Conservation (phyloP, 2,888 invertebrate species). For the Microplitis deprimator region DNA sequence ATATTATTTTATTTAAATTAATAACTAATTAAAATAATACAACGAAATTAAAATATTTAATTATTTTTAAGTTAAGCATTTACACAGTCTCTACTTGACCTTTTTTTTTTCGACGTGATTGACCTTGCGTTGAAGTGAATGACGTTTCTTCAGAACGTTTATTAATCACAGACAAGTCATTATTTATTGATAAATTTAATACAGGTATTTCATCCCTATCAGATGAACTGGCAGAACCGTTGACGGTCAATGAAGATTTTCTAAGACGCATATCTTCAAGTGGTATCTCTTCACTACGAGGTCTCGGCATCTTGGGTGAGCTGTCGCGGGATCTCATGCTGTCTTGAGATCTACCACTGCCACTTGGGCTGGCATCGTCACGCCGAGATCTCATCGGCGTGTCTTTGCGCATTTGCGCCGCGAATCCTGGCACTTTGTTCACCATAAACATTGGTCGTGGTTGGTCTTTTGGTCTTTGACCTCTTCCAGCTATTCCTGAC, state of each 20-base stretch:
- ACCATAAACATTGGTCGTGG: conserved; percentile 66
- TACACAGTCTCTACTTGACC: conserved; percentile 78
- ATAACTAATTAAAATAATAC: neutral
- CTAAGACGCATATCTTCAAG: conserved; percentile 80
- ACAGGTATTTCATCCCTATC: conserved; percentile 42
- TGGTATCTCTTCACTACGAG: conserved; percentile 86
- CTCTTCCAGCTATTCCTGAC: conserved; percentile 62
- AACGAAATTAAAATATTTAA: neutral
- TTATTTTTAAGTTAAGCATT: neutral
- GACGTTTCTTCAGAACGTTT: conserved; percentile 82
- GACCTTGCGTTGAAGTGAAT: conserved; percentile 78
- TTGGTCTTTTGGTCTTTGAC: conserved; percentile 62
- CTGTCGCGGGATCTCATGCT: conserved; percentile 78
- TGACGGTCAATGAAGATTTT: conserved; percentile 63
- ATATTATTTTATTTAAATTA: conserved; percentile 19
- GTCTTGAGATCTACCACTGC: conserved; percentile 58
- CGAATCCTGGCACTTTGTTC: conserved; percentile 73
- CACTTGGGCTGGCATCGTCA: conserved; percentile 52
- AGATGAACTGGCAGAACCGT: conserved; percentile 46
- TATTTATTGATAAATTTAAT: conserved; percentile 47
- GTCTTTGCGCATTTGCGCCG: conserved; percentile 71
- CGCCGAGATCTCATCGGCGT: conserved; percentile 31
- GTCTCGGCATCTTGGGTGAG: conserved; percentile 81
- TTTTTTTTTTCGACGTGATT: conserved; percentile 62
- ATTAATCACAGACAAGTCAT: conserved; percentile 47